Base-by-base conservation (phyloP, 2,888 invertebrate species). In the Alloplasta piceator region DNA sequence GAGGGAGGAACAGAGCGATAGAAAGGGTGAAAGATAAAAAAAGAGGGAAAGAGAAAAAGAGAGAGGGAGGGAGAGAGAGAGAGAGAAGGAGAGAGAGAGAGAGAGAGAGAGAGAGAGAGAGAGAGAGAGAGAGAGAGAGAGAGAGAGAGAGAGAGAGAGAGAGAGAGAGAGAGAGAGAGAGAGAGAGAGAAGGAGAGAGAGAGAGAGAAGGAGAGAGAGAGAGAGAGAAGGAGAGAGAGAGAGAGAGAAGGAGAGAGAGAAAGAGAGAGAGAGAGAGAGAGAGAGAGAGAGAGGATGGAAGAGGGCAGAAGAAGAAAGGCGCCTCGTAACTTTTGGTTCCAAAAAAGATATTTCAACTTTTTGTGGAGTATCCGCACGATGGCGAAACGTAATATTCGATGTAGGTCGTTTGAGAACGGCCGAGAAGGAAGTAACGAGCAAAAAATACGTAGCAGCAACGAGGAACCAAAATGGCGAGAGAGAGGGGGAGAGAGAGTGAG, bases 381-480 rank as follows among this genome's bases (percentile, higher is more conserved):
- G 55, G 46, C 60, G 39, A 80, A 78, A 81, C 75, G 75, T 71
- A 76, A 80, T 76, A 76, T 76, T 75, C 79, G 41, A 75, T 80
- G 75, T 80, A 71, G 80, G 75, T 76, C 75, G 75, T 71, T 71
- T 75, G 71, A 72, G 43, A 60, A 56, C 46, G 58, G 66, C 38
- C 38, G 67, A 73, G 38, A 63, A 43, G 52, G 48, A 71, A 64
- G 56, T 55, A 63, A 56, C 38, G 63, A 60, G 39, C 58, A 36
- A 58, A 43, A 43, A 43, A 64, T 16, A 10, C 43, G 52, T 38
- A 16, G 60, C 56, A 64, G 16, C 55, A 36, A 39, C 12, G 5
- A 52, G 36, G 9, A 52, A 10, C 7, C 43, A 48, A 39, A 60
- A 60, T n/a, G n/a, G n/a, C 55, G 16, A 66, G 26, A 26, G 3